Evolutionary conservation across 2,888 invertebrate species (phyloP).

Genomic region (Chrysolina oricalcia): DNA sequence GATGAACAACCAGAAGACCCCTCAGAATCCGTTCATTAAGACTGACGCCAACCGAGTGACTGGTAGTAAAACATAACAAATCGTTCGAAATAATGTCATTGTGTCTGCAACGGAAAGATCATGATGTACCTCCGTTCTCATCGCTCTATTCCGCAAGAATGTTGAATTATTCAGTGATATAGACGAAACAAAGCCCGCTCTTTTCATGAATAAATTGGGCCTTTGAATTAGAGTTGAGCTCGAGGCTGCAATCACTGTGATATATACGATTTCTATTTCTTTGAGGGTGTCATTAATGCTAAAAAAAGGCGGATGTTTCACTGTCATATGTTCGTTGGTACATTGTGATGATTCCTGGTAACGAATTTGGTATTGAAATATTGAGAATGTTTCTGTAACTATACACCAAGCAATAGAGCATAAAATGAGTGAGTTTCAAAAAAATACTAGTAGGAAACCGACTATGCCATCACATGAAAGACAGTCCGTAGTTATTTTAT

Average conservation of each 20-base stretch:
- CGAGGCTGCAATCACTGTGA: neutral
- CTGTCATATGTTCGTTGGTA: neutral
- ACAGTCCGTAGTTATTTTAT: too few species aligned
- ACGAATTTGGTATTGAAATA: neutral
- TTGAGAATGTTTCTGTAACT: too few species aligned
- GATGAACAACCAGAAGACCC: neutral
- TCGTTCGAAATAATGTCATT: neutral
- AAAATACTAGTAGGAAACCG: too few species aligned
- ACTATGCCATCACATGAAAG: too few species aligned
- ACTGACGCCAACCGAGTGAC: neutral
- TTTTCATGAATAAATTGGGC: conserved; percentile 15
- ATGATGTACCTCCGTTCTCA: neutral
- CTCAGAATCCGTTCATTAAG: neutral
- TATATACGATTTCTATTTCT: conserved; percentile 13
- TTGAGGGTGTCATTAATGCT: conserved; percentile 9
- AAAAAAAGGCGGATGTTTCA: neutral
- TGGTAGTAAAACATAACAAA: neutral
- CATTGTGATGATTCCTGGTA: neutral
- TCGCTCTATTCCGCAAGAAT: neutral
- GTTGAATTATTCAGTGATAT: conserved; percentile 12
- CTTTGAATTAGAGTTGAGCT: conserved; percentile 14
- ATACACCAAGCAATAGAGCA: too few species aligned
- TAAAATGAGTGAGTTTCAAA: too few species aligned
- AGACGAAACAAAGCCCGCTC: conserved; percentile 8
- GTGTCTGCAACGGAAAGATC: neutral